Evolutionary conservation across 1,140 invertebrate species (phyloP).

Genomic region (Dendroctonus ponderosae): DNA sequence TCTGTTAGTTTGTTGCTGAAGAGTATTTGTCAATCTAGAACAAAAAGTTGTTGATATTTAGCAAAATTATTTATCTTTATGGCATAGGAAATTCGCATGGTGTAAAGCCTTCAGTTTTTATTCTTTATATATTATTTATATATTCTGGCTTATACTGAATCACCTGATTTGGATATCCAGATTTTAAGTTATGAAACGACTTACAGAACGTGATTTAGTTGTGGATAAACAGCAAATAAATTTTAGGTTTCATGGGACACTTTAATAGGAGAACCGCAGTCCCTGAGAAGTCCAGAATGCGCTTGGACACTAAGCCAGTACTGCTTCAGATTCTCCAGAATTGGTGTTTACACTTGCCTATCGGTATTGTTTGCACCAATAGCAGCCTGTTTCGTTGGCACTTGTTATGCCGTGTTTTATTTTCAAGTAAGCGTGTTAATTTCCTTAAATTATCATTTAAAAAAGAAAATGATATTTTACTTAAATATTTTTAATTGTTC

Average conservation of each 20-base stretch:
- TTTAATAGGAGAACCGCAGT: slow-evolving; percentile 75
- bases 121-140: no score
- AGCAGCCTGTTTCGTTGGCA: slow-evolving; percentile 66
- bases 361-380: slow-evolving; percentile 67
- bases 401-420: slow-evolving; percentile 71
- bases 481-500: slow-evolving; percentile 38
- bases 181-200: no score
- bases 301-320: slow-evolving; percentile 70
- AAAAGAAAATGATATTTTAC: background rate
- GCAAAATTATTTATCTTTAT: no score
- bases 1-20: no score
- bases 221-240: background rate
- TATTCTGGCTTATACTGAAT: no score
- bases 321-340: slow-evolving; percentile 67
- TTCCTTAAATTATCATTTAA: no score
- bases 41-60: no score
- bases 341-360: slow-evolving; percentile 69
- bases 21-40: no score
- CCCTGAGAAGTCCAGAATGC: slow-evolving; percentile 69
- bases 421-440: slow-evolving; percentile 59
- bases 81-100: no score
- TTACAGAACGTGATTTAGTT: background rate
- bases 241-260: slow-evolving; percentile 73
- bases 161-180: no score
- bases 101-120: no score